Base-by-base conservation (phyloP, 1,140 invertebrate genomes). In the Neomicropteryx cornuta region DNA sequence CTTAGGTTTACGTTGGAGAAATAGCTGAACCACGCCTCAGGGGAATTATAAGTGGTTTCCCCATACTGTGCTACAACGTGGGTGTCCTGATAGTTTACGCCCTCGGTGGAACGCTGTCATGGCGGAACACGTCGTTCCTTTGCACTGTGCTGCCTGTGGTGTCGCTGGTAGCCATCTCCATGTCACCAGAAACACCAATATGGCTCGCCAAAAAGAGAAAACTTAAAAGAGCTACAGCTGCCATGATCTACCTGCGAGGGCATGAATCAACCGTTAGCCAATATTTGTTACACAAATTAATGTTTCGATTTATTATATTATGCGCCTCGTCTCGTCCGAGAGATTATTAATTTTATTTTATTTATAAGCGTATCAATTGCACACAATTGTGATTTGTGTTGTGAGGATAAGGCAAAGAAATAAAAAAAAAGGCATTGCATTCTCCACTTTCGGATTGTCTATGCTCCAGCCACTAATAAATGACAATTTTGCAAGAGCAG, bases 1-100 rank as follows among this genome's bases (percentile, higher is more conserved):
- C 37, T 5, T 54, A 82, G 79, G 75, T 82, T 0, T 68, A 82
- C 34, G 64, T 83, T 36, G 77, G 77, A 11, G 81, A 84, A 55
- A 77, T 76, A 34, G 70, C 80, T 2, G 78, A 83, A 44, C 75
- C 79, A n/a, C 66, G 72, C 44, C 45, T 83, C 5, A 64, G 81
- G 33, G 79, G 79, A 10, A 57, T 81, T 13, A 60, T 83, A 1
- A 73, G 74, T 4, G 76, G 77, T 1, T 67, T 73, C 0, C 74
- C 77, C 0, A 77, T 79, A 36, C 73, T 79, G 3, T 73, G 79
- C 13, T 83, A 83, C 42, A 77, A 79, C 0, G 47, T 76, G 4
- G 82, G 82, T 13, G 81, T 84, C 19, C 58, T 84, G 1, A 52
- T 82, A 11, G 75, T 83, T 21, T 83, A 84, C 42, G 68, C 66